Percentiles rank a stretch among this genome's conserved stretches.
phyloP scores from a whole-genome alignment of 2,888 invertebrate genomes.

The Chloroclysta siterata region DNA sequence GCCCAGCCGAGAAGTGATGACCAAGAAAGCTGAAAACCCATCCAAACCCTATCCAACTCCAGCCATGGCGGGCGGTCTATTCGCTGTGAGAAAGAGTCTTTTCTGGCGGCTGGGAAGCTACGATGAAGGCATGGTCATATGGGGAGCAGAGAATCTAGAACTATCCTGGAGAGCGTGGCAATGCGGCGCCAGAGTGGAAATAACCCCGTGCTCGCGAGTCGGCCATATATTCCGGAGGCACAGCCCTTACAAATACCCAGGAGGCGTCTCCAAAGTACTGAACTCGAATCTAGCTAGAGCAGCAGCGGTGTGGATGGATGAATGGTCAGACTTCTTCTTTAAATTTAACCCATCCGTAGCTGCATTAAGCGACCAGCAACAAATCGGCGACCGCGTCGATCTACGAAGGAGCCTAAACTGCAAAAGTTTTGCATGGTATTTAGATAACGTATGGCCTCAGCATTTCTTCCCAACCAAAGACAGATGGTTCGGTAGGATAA shows the following conservation, averaged over 20 bases:
- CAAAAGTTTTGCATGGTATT: conserved; percentile 96
- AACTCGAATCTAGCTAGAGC: conserved; percentile 96
- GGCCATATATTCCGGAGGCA: conserved; percentile 96
- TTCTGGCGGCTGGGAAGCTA: conserved; percentile 94
- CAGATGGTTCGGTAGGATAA: conserved; percentile 95
- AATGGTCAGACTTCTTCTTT: conserved; percentile 97
- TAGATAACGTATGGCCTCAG: conserved; percentile 97
- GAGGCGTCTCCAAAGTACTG: conserved; percentile 94
- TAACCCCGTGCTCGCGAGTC: conserved; percentile 96
- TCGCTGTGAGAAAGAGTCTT: conserved; percentile 93
- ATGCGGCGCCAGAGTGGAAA: conserved; percentile 95
- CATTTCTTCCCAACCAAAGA: conserved; percentile 96
- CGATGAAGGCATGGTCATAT: conserved; percentile 91
- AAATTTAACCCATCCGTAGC: conserved; percentile 91
- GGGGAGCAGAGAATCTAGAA: conserved; percentile 99
- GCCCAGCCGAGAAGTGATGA: conserved; percentile 87
- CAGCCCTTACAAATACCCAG: conserved; percentile 97
- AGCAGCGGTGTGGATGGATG: conserved; percentile 99
- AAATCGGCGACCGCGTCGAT: conserved; percentile 86
- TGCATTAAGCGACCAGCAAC: conserved; percentile 84
- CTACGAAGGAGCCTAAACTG: conserved; percentile 90
- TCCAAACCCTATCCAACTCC: conserved; percentile 91
- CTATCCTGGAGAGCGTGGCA: conserved; percentile 98
- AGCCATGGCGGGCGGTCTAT: conserved; percentile 98
- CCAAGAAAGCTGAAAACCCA: conserved; percentile 86